phyloP scores from a whole-genome alignment of 2,888 invertebrate genomes.

The Choristoneura rosaceana region DNA sequence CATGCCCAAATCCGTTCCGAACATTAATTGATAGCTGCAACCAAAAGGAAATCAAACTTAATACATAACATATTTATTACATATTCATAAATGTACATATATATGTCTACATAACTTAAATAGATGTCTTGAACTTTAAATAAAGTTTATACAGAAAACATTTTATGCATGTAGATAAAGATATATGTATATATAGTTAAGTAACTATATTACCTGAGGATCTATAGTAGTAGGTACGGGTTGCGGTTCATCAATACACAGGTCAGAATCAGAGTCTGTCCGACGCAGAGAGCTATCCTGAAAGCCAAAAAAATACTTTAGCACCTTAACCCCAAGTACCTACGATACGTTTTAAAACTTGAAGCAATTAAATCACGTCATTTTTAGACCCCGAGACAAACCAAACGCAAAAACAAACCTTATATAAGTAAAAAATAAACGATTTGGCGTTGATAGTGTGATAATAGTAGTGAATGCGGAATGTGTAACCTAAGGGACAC shows the following conservation, averaged over 20 bases:
- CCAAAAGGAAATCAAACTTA: conserved; percentile 67
- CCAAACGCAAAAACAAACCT: background rate
- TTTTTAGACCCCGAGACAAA: conserved; percentile 1
- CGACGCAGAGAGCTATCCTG: conserved; percentile 89
- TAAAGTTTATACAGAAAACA: conserved; percentile 4
- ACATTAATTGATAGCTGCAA: conserved; percentile 83
- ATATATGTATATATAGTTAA: conserved; percentile 14
- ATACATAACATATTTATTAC: conserved; percentile 32
- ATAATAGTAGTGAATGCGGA: conserved; percentile 4
- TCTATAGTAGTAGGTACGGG: conserved; percentile 75
- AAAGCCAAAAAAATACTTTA: conserved; percentile 37
- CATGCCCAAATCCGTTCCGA: conserved; percentile 84
- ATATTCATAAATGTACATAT: conserved; percentile 36
- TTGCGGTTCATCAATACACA: conserved; percentile 91
- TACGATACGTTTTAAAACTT: background rate
- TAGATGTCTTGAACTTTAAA: background rate
- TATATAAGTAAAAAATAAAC: background rate
- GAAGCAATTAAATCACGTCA: background rate
- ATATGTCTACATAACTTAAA: conserved; percentile 27
- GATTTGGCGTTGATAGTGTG: background rate
- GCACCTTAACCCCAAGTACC: background rate
- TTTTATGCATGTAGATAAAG: background rate
- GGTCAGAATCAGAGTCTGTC: conserved; percentile 95
- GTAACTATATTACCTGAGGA: conserved; percentile 70
- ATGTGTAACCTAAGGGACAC: conserved; percentile 14